phyloP scores from a whole-genome alignment of 1,140 invertebrate genomes.

The Nixonia krombeini region DNA sequence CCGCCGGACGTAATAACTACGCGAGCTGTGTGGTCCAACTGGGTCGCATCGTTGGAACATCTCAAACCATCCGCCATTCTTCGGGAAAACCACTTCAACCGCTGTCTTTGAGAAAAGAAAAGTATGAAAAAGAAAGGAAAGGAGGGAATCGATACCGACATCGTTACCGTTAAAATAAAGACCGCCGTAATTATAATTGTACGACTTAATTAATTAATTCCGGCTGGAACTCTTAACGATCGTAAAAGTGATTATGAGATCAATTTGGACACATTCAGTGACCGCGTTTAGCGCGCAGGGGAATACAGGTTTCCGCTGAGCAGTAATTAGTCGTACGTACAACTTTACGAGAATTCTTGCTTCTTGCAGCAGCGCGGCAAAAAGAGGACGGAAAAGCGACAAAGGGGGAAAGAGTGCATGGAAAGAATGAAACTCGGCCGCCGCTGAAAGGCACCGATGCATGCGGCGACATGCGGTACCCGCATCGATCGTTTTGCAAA shows the following conservation, averaged over 20 bases:
- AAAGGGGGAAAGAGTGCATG: neutral
- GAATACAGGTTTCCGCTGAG: slow-evolving; percentile 5
- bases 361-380: slow-evolving; percentile 12
- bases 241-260: too few species aligned
- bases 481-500: slow-evolving; percentile 34
- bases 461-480: slow-evolving; percentile 1
- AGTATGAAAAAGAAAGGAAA: too few species aligned
- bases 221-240: too few species aligned
- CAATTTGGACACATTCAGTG: slow-evolving; percentile 33
- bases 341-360: slow-evolving; percentile 34
- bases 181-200: too few species aligned
- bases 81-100: too few species aligned
- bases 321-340: slow-evolving; percentile 33
- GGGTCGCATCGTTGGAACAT: slow-evolving; percentile 3
- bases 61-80: too few species aligned
- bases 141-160: too few species aligned
- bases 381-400: slow-evolving; percentile 10
- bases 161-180: too few species aligned
- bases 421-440: neutral
- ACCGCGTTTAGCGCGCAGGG: slow-evolving; percentile 9
- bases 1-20: slow-evolving; percentile 51
- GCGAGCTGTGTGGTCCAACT: slow-evolving; percentile 55
- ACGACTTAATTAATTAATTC: too few species aligned
- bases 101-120: too few species aligned
- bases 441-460: slow-evolving; percentile 3